Evolutionary conservation across 2,113 vertebrate genomes (phyloP), one percentile per base, ranked within the genome.

Genomic region (Irena cyanogastra): DNA sequence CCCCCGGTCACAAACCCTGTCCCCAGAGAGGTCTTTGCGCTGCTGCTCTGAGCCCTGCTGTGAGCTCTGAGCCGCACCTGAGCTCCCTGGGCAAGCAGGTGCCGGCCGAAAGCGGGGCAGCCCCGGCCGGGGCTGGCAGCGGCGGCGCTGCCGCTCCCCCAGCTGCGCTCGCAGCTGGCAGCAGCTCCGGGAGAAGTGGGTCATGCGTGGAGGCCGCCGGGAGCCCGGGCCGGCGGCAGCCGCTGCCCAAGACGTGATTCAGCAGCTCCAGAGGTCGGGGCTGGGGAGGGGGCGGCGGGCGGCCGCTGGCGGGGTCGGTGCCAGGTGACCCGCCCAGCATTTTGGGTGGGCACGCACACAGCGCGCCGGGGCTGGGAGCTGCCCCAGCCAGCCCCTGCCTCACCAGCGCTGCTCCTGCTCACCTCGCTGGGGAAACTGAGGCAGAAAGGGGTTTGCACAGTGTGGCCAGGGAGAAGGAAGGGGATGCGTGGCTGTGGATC

Each of bases 151-250:
- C 79, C 5, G 19, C 82, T 83, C 61, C 30, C 63, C 64, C 10
- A 7, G 92, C 80, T 35, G 82, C 7, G 5, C 14, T 64, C 80
- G 4, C 91, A 66, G 91, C 90, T 78, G 96, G 84, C 83, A 84
- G 60, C 87, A 74, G 95, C 88, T 7, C 80, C 17, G 8, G 87
- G 47, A 96, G 95, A 97, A 97, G 88, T 95, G 96, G 97, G 96
- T 97, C 97, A 97, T 11, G 74, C 76, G 30, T 83, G 92, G 94
- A 87, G 93, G 74, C 94, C 72, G 61, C 80, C 30, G 69, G 95
- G 79, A 97, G 94, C 68, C 56, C 21, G 53, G 84, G 54, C 52
- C 6, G 66, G 89, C 16, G 1, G 82, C 89, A 70, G 80, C 72
- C 6, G 0, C 79, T 65, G 7, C 66, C 84, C 69, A 66, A 37